Evolutionary conservation across 2,888 invertebrate species (phyloP).

Genomic region (Autographa gamma): DNA sequence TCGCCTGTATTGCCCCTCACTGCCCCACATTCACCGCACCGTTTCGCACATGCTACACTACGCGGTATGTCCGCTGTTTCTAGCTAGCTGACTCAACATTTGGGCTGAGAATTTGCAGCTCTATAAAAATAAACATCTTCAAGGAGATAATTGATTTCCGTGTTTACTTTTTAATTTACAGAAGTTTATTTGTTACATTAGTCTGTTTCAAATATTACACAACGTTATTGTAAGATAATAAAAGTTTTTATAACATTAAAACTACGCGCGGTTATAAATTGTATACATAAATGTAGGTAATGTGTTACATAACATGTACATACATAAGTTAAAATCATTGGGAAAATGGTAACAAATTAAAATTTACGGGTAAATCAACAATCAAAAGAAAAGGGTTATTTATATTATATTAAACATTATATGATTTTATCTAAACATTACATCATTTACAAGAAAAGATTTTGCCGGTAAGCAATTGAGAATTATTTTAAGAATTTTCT

Average conservation of each 20-base stretch:
- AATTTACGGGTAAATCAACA: no score
- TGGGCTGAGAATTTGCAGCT: conserved; percentile 49
- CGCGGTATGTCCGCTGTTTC: conserved; percentile 64
- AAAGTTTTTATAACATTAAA: not conserved
- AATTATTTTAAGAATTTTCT: no score
- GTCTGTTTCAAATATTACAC: not conserved
- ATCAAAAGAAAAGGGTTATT: no score
- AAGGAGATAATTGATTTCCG: conserved; percentile 66
- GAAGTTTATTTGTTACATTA: not conserved
- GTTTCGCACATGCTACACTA: conserved; percentile 77
- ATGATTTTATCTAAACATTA: no score
- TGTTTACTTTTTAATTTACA: conserved; percentile 39
- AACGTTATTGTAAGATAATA: not conserved
- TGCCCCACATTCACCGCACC: conserved; percentile 87
- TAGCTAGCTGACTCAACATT: conserved; percentile 60
- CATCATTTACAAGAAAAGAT: no score
- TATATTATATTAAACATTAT: no score
- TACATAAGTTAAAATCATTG: no score
- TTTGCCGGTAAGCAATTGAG: no score
- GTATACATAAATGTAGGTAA: no score
- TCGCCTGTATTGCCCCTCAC: conserved; percentile 81
- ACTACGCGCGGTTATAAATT: no score
- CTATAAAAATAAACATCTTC: conserved; percentile 66
- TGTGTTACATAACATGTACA: no score
- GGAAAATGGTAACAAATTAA: no score